phyloP scores from a whole-genome alignment of 2,888 invertebrate genomes.

The Drosophila helvetica region DNA sequence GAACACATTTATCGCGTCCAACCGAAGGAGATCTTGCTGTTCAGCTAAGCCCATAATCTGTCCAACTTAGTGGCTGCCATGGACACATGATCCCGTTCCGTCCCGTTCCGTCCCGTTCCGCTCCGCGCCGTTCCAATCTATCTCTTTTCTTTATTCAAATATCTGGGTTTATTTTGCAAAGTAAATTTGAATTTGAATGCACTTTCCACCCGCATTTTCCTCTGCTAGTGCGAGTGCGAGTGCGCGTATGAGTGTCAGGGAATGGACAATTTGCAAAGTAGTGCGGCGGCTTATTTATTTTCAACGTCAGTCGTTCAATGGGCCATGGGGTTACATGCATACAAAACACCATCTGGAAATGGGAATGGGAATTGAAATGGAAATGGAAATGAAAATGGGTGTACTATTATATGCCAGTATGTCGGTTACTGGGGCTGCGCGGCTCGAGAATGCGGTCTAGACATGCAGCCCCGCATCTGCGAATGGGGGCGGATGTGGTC shows the following conservation, averaged over 20 bases:
- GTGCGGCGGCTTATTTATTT: conserved; percentile 43
- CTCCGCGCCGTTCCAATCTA: conserved; percentile 1
- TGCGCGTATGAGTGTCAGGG: conserved; percentile 52
- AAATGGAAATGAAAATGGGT: background rate
- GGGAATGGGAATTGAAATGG: background rate
- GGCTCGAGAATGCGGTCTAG: background rate
- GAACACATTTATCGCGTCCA: too few species aligned
- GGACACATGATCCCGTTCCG: background rate
- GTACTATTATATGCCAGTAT: background rate
- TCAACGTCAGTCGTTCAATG: conserved; percentile 45
- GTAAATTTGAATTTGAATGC: conserved; percentile 66
- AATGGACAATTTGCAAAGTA: conserved; percentile 64
- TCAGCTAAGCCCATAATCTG: background rate
- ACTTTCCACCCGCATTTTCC: conserved; percentile 20
- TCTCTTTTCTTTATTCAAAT: conserved; percentile 47
- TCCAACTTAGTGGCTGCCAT: background rate
- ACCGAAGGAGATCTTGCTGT: conserved; percentile 15
- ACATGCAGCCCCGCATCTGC: too few species aligned
- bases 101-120: background rate
- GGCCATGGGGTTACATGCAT: conserved; percentile 22
- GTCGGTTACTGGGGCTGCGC: background rate
- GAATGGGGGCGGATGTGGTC: conserved; percentile 32
- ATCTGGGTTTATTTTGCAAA: conserved; percentile 43
- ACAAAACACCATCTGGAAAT: background rate
- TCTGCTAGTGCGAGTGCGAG: background rate